Percentiles rank a stretch among this genome's conserved stretches.
phyloP scores from a whole-genome alignment of 2,888 invertebrate genomes.

The Lacanobia oleracea region DNA sequence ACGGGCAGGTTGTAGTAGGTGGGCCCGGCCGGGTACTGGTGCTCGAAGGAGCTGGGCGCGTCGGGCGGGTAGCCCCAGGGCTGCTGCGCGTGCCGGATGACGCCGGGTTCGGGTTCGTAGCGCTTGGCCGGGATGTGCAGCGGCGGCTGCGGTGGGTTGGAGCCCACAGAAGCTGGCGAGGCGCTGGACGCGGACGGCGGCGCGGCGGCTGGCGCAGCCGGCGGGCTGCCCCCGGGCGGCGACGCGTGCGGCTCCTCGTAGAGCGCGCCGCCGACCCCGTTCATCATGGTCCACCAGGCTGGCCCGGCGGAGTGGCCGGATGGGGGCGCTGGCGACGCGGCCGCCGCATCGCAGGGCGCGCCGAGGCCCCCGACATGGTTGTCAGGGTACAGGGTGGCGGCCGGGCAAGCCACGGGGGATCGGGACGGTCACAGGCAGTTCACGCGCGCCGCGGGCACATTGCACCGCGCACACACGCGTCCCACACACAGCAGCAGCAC shows the following conservation, averaged over 20 bases:
- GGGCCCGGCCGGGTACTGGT: conserved; percentile 93
- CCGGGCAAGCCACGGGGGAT: conserved; percentile 94
- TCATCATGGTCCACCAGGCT: conserved; percentile 96
- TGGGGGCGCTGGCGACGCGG: conserved; percentile 94
- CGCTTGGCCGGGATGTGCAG: conserved; percentile 97
- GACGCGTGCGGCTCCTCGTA: conserved; percentile 93
- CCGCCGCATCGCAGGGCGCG: conserved; percentile 93
- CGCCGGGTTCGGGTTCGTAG: conserved; percentile 92
- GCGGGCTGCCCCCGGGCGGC: conserved; percentile 91
- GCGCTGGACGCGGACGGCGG: conserved; percentile 90
- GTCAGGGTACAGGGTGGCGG: conserved; percentile 96
- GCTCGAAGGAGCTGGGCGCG: conserved; percentile 92
- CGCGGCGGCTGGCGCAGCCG: conserved; percentile 93
- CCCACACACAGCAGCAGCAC: conserved; percentile 87
- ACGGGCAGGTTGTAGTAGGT: conserved; percentile 94
- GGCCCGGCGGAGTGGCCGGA: conserved; percentile 96
- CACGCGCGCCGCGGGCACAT: conserved; percentile 90
- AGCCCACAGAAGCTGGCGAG: conserved; percentile 91
- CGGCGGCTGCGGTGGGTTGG: conserved; percentile 94
- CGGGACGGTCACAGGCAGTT: conserved; percentile 86
- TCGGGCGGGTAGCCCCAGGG: conserved; percentile 94
- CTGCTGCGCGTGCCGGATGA: conserved; percentile 94
- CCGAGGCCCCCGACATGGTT: conserved; percentile 93
- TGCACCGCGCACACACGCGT: conserved; percentile 88
- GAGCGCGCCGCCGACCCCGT: conserved; percentile 94